phyloP scores from a whole-genome alignment of 2,797 vertebrate species.

The Eulemur albifrons region DNA sequence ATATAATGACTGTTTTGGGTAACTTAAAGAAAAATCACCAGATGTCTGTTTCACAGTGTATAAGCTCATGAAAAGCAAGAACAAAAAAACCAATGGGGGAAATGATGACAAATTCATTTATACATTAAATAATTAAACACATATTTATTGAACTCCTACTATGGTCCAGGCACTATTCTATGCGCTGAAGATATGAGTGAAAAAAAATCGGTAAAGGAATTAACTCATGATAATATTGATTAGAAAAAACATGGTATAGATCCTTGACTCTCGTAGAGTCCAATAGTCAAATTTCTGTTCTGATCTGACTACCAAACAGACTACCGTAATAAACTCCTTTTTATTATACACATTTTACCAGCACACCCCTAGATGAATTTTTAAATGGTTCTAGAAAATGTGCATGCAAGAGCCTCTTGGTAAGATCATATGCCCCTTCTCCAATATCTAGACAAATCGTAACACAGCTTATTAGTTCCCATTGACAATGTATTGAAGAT shows the following conservation, averaged over 20 bases:
- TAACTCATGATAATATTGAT: background rate
- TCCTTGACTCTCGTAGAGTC: background rate
- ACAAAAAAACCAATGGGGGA: background rate
- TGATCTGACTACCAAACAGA: background rate
- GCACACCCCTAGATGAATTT: slow-evolving; percentile 12
- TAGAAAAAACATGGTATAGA: background rate
- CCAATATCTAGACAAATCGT: background rate
- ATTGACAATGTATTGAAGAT: background rate
- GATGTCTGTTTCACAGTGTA: background rate
- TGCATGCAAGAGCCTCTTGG: background rate
- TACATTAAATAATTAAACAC: background rate
- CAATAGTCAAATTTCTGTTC: background rate
- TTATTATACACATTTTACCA: background rate
- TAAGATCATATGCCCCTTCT: background rate
- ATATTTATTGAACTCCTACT: background rate
- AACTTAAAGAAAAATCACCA: background rate
- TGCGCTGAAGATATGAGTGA: background rate
- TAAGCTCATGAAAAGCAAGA: slow-evolving; percentile 22
- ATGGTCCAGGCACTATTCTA: background rate
- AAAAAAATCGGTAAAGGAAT: slow-evolving; percentile 38
- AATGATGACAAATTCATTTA: background rate
- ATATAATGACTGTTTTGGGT: background rate
- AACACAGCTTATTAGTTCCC: background rate
- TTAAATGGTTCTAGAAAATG: slow-evolving; percentile 31
- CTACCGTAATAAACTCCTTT: slow-evolving; percentile 5